These are phyloP conservation scores for Notospermus geniculatus DNA, from an alignment of 1,140 invertebrate genomes.

Conservation along the genomic window DNA sequence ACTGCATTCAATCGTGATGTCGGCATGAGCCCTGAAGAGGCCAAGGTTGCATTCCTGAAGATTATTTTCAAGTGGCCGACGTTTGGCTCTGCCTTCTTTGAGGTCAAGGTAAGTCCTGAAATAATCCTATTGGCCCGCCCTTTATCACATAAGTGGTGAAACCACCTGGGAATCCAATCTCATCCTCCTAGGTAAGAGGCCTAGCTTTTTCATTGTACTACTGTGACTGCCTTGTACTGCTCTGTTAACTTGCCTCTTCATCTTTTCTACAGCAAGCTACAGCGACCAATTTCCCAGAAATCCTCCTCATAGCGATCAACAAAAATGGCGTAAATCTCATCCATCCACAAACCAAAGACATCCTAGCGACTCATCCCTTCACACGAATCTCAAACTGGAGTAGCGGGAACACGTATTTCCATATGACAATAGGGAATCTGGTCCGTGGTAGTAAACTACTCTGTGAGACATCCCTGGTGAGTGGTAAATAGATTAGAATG, in stretches of 20 bases:
- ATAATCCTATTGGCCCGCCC: no score
- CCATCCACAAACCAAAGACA: conserved; percentile 95
- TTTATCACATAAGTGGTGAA: no score
- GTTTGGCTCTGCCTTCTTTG: conserved; percentile 99
- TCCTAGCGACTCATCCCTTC: conserved; percentile 95
- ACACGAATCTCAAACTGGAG: conserved; percentile 99
- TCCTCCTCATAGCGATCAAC: conserved; percentile 96
- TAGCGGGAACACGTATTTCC: conserved; percentile 97
- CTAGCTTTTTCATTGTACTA: no score
- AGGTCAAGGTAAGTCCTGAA: conserved; percentile 84
- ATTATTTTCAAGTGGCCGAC: conserved; percentile 97
- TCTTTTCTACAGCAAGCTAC: conserved; percentile 71
- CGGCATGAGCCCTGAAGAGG: conserved; percentile 90
- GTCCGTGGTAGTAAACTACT: conserved; percentile 80
- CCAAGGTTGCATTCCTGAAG: conserved; percentile 97
- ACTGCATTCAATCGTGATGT: conserved; percentile 90
- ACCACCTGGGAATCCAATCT: no score
- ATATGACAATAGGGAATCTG: conserved; percentile 86
- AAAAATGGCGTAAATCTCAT: conserved; percentile 98
- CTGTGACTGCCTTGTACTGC: no score
- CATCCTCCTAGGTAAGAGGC: no score
- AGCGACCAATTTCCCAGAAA: conserved; percentile 95
- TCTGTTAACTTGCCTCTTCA: neutral
- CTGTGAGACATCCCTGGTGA: conserved; percentile 92
- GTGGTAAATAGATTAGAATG: no score